These are phyloP conservation scores for Geotrypetes seraphini DNA, from an alignment of 2,797 vertebrate genomes.

Conservation along the genomic window DNA sequence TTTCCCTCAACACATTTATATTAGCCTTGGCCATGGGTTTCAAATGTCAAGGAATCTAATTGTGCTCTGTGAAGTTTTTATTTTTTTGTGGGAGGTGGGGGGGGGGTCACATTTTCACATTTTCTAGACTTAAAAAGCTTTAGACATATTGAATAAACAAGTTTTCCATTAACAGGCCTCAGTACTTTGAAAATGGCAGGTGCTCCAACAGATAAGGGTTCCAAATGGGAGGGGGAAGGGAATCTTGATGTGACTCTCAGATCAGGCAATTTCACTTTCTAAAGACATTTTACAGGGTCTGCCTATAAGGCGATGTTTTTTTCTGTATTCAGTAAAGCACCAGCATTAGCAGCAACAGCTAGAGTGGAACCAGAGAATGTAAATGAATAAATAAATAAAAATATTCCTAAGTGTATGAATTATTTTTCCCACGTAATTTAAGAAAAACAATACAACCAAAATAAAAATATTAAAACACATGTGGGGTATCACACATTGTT, in stretches of 20 bases:
- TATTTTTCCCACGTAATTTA: too few species aligned
- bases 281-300: slow-evolving; percentile 25
- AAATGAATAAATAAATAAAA: too few species aligned
- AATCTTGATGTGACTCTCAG: slow-evolving; percentile 38
- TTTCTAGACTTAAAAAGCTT: slow-evolving; percentile 19
- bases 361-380: slow-evolving; percentile 17
- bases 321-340: slow-evolving; percentile 27
- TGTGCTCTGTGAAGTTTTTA: slow-evolving; percentile 10
- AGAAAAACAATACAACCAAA: too few species aligned
- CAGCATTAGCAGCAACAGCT: slow-evolving; percentile 9
- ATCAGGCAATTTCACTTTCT: slow-evolving; percentile 35
- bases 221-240: slow-evolving; percentile 42
- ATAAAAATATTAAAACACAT: too few species aligned
- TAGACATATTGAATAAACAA: slow-evolving; percentile 5
- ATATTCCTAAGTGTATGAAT: too few species aligned
- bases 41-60: slow-evolving; percentile 4
- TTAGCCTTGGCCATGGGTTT: neutral
- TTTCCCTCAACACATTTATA: neutral
- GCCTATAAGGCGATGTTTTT: slow-evolving; percentile 10
- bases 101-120: too few species aligned
- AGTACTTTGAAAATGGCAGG: slow-evolving; percentile 45
- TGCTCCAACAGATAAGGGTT: slow-evolving; percentile 51
- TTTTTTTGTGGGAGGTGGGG: too few species aligned
- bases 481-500: too few species aligned
- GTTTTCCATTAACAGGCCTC: slow-evolving; percentile 40